These are phyloP conservation scores for Urocyon cinereoargenteus DNA, from an alignment of 2,797 vertebrate species.

Conservation along the genomic window DNA sequence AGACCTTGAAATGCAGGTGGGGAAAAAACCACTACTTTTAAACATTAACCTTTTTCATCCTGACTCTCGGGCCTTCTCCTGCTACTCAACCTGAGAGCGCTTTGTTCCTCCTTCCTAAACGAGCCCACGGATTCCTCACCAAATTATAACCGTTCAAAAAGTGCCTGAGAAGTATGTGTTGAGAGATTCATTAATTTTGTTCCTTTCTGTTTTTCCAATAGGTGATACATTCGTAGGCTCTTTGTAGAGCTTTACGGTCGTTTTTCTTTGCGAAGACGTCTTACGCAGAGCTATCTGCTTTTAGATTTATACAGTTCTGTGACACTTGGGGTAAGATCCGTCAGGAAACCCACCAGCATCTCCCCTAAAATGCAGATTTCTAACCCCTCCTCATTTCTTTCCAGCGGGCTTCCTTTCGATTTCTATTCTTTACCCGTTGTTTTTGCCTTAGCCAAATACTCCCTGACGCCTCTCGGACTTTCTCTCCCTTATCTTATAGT, in stretches of 20 bases:
- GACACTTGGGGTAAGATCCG: not conserved
- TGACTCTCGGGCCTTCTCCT: not conserved
- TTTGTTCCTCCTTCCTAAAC: conserved; percentile 20
- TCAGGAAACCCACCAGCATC: not conserved
- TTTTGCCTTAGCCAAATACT: not conserved
- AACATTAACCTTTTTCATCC: not conserved
- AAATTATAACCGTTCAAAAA: not conserved
- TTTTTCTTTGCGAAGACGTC: not conserved
- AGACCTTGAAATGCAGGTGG: not conserved
- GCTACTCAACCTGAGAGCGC: not conserved
- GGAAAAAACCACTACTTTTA: not conserved
- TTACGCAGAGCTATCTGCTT: not conserved
- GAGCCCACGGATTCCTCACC: not conserved
- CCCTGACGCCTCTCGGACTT: not conserved
- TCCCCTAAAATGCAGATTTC: not conserved
- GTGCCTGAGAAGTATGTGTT: not conserved
- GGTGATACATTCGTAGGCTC: not conserved
- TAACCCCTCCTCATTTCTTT: not conserved
- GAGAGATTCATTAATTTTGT: not conserved
- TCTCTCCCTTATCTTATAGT: not conserved
- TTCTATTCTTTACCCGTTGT: not conserved
- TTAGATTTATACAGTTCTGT: not conserved
- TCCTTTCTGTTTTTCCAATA: not conserved
- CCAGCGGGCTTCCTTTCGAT: not conserved
- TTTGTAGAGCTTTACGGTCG: not conserved